Conservation (phyloP, 2,797 vertebrate species). For the Helicolenus hilgendorfi region DNA sequence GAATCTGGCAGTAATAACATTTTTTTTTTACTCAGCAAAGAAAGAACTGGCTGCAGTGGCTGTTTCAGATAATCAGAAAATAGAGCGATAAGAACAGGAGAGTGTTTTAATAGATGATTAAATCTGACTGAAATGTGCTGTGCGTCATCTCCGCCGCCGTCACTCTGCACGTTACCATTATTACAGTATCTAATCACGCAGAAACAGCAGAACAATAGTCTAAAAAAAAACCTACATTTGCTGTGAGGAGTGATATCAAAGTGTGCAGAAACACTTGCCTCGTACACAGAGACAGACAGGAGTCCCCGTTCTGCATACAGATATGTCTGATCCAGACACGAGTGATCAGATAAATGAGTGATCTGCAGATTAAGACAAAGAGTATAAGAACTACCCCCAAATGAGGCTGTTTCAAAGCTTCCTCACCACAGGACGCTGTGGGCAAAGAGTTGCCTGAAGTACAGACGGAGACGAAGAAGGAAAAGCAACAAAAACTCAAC, state of each 20-base stretch:
- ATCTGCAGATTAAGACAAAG: constrained; percentile 77
- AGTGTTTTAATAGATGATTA: constrained; percentile 25
- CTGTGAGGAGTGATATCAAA: constrained; percentile 31
- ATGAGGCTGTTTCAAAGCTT: constrained; percentile 67
- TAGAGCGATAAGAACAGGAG: constrained; percentile 1
- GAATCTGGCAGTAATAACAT: background rate
- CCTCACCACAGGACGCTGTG: constrained; percentile 34
- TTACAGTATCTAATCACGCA: constrained; percentile 11
- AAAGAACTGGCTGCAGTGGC: background rate
- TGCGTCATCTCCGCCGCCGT: background rate
- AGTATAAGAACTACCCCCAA: constrained; percentile 63
- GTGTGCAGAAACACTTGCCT: constrained; percentile 13
- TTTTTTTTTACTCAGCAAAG: background rate
- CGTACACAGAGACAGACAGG: constrained; percentile 7
- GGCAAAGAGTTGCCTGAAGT: constrained; percentile 41
- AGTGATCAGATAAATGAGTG: constrained; percentile 71
- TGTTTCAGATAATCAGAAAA: background rate
- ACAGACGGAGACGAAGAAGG: background rate
- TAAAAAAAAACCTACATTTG: constrained; percentile 1
- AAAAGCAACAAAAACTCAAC: background rate
- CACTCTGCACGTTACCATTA: constrained; percentile 11
- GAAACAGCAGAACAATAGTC: background rate
- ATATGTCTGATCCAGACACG: constrained; percentile 56
- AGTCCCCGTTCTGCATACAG: constrained; percentile 63
- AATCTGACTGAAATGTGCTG: constrained; percentile 33